Percentiles rank a stretch among this genome's conserved stretches.
Conservation (phyloP, 2,113 vertebrate genomes). For the Peromyscus polionotus region DNA sequence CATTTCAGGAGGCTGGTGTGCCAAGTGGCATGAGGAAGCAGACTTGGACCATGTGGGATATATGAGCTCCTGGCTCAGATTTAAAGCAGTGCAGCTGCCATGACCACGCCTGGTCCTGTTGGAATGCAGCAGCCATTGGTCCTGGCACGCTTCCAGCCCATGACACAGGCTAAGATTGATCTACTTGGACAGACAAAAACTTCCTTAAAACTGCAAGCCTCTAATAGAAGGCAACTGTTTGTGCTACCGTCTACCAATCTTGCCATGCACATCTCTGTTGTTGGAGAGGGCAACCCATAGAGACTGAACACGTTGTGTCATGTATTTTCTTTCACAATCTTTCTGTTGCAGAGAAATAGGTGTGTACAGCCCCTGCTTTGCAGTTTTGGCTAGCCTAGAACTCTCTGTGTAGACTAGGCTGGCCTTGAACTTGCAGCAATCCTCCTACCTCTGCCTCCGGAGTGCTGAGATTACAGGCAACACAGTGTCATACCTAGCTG, state of each 20-base stretch:
- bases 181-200: background rate
- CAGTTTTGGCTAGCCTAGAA: background rate
- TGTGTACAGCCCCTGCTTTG: background rate
- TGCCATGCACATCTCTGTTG: background rate
- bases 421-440: background rate
- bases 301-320: background rate
- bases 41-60: background rate
- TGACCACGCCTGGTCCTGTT: background rate
- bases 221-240: background rate
- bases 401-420: background rate
- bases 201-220: constrained; percentile 10
- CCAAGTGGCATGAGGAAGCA: constrained; percentile 25
- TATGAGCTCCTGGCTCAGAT: background rate
- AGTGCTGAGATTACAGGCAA: background rate
- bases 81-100: background rate
- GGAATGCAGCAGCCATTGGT: background rate
- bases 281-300: background rate
- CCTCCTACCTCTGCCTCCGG: background rate
- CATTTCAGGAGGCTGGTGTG: background rate
- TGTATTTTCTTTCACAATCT: background rate
- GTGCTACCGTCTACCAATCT: background rate
- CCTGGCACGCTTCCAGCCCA: background rate
- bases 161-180: background rate
- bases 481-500: too few relatives aligned
- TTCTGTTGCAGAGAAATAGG: background rate